Conservation (phyloP, 2,888 invertebrate genomes). For the Azorinus chamasolen region DNA sequence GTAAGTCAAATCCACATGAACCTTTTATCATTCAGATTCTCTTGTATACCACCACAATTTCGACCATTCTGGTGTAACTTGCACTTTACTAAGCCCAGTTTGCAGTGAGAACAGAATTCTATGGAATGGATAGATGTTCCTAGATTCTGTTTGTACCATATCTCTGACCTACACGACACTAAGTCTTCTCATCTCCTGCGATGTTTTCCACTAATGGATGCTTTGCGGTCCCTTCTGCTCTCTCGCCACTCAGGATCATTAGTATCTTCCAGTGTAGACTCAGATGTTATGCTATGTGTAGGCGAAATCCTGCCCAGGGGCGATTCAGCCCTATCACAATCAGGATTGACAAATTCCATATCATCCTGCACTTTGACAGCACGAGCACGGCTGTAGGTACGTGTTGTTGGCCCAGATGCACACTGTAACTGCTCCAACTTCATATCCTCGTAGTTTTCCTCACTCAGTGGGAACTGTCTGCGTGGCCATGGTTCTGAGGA, state of each 20-base stretch:
- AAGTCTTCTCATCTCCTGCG: slow-evolving; percentile 40
- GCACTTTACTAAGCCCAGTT: no score
- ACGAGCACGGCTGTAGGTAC: slow-evolving; percentile 32
- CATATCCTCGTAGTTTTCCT: slow-evolving; percentile 76
- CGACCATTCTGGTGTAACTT: no score
- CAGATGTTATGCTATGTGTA: slow-evolving; percentile 71
- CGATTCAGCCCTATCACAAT: slow-evolving; percentile 38
- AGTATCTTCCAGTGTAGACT: slow-evolving; percentile 75
- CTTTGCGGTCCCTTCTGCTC: slow-evolving; percentile 24
- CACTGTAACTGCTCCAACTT: slow-evolving; percentile 59
- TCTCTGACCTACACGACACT: no score
- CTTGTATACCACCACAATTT: no score
- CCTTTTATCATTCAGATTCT: no score
- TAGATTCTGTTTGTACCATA: no score
- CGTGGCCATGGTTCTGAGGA: slow-evolving; percentile 76
- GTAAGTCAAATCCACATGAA: no score
- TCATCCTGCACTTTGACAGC: slow-evolving; percentile 51
- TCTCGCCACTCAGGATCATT: slow-evolving; percentile 84
- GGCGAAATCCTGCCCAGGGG: slow-evolving; percentile 72
- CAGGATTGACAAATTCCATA: slow-evolving; percentile 57
- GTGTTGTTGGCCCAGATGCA: slow-evolving; percentile 16
- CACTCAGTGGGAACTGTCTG: slow-evolving; percentile 81
- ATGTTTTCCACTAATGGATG: slow-evolving; percentile 43
- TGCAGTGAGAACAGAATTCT: no score
- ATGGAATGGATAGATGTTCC: no score